Evolutionary conservation across 2,888 invertebrate genomes (phyloP).

Genomic region (Megalurothrips usitatus): DNA sequence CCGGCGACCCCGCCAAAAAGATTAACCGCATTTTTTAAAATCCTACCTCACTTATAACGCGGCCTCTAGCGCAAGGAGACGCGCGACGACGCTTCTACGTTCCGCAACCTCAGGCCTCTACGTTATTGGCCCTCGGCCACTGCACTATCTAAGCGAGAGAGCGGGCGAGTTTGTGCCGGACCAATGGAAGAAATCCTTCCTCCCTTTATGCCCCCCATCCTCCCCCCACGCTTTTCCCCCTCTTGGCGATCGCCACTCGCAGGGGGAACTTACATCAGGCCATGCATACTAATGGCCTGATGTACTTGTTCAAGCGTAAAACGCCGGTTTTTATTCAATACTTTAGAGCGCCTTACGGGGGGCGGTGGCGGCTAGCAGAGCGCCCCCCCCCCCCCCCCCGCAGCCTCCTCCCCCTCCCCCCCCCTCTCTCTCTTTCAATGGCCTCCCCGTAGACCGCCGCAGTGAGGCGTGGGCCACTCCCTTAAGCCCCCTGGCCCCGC

Average conservation of each 20-base stretch:
- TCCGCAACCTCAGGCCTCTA: too few species aligned
- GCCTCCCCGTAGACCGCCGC: neutral
- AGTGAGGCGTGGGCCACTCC: neutral
- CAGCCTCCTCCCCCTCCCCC: neutral
- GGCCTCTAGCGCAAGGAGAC: too few species aligned
- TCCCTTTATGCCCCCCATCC: neutral
- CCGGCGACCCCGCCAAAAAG: too few species aligned
- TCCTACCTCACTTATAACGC: too few species aligned
- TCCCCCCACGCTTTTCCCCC: neutral
- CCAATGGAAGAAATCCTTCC: neutral
- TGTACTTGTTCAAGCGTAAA: slow-evolving; percentile 16
- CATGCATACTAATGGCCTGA: slow-evolving; percentile 23
- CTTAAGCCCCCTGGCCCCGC: neutral
- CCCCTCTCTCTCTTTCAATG: neutral
- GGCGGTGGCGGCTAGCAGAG: neutral
- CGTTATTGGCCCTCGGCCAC: too few species aligned
- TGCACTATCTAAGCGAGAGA: too few species aligned
- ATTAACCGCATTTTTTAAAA: too few species aligned
- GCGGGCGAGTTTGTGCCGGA: too few species aligned
- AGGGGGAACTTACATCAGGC: neutral
- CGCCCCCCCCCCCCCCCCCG: neutral
- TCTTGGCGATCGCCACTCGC: too few species aligned
- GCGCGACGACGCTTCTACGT: too few species aligned
- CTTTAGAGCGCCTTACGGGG: neutral
- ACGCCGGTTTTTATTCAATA: slow-evolving; percentile 23